Base-by-base conservation (phyloP, 1,140 invertebrate species). In the Zaprionus capensis region DNA sequence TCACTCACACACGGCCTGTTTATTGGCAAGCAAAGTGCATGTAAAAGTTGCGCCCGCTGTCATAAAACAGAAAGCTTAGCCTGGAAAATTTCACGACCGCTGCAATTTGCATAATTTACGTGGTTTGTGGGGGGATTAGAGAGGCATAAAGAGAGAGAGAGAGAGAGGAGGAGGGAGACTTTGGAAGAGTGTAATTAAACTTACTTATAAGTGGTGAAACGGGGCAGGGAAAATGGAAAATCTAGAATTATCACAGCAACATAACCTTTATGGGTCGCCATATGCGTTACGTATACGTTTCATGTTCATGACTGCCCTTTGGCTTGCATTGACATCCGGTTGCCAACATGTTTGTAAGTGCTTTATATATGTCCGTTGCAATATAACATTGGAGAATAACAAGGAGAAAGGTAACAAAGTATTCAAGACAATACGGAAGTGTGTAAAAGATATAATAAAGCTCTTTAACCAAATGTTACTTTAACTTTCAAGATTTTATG, bases 81-180 rank as follows among this genome's bases (percentile, higher is more conserved):
- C 20, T 28, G 56, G 24, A 46, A 76, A 76, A 62, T 77, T 51
- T 76, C 64, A 38, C 51, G 65, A 58, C 55, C 59, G 20, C 73
- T 76, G 34, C n/a, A 76, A 36, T 49, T 71, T 71, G 62, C 61
- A 65, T 71, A 77, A 77, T 71, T 71, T 46, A 20, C 14, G 51
- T 51, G 46, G 14, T 49, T 36, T 49, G 41, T 44, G 41, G n/a
- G 4, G 41, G 41, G n/a, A 44, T 44, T 44, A 44, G 41, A 17
- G 6, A 17, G 41, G n/a, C 41, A 28, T 28, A 44, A 17, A 5
- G 14, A 6, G 17, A 26, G 22, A 26, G 24, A 24, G 24, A 24
- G 24, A 24, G 24, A 24, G 3, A 24, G 2, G 17, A 14, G 51
- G 41, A 34, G 51, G 61, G 9, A 12, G 6, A 3, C 14, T 5